These are phyloP conservation scores for Calliphora vicina DNA, from an alignment of 1,140 invertebrate species.

Conservation along the genomic window DNA sequence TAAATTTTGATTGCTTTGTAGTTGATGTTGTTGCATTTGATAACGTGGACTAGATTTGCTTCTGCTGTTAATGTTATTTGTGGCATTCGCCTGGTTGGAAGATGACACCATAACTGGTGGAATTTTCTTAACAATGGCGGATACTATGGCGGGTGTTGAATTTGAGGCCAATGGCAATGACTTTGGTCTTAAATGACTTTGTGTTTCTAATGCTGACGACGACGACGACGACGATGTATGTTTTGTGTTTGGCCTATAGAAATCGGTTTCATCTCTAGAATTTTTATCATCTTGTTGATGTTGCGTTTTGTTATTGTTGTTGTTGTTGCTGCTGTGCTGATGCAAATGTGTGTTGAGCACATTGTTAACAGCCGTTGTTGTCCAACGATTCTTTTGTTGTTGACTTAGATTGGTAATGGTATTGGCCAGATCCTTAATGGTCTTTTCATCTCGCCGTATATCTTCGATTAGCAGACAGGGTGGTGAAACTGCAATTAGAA, in stretches of 20 bases:
- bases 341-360: slow-evolving; percentile 57
- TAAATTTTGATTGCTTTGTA: slow-evolving; percentile 24
- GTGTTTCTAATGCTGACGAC: slow-evolving; percentile 35
- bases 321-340: slow-evolving; percentile 46
- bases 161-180: slow-evolving; percentile 59
- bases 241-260: slow-evolving; percentile 39
- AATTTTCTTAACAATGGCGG: slow-evolving; percentile 63
- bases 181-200: slow-evolving; percentile 52
- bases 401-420: slow-evolving; percentile 63
- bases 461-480: slow-evolving; percentile 60
- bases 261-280: slow-evolving; percentile 60
- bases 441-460: slow-evolving; percentile 58
- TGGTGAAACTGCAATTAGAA: slow-evolving; percentile 51
- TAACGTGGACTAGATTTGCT: slow-evolving; percentile 47
- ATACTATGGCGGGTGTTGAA: slow-evolving; percentile 61
- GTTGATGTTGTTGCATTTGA: slow-evolving; percentile 47
- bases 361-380: slow-evolving; percentile 55
- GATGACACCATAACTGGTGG: slow-evolving; percentile 53
- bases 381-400: slow-evolving; percentile 58
- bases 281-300: slow-evolving; percentile 37
- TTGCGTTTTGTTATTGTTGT: slow-evolving; percentile 27
- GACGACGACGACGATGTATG: slow-evolving; percentile 28
- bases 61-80: slow-evolving; percentile 39
- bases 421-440: slow-evolving; percentile 60
- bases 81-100: slow-evolving; percentile 39